phyloP scores from a whole-genome alignment of 2,113 vertebrate genomes.

The Pluvialis apricaria region DNA sequence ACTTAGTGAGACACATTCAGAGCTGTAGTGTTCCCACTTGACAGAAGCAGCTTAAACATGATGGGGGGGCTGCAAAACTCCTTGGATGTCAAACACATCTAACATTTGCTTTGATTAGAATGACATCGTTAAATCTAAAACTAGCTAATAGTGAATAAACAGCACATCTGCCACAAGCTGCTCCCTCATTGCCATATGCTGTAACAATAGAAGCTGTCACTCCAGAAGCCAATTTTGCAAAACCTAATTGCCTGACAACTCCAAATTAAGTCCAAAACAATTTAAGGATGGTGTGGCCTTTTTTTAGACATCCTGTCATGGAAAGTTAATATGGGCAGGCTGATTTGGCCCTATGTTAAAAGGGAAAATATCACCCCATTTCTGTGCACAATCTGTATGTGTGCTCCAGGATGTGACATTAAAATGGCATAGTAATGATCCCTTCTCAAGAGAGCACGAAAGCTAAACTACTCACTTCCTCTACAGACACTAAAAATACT shows the following conservation, averaged over 20 bases:
- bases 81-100: not conserved
- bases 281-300: not conserved
- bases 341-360: not conserved
- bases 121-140: slow-evolving; percentile 16
- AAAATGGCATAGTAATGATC: not conserved
- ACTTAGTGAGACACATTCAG: not conserved
- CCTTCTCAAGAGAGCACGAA: not conserved
- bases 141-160: slow-evolving; percentile 37
- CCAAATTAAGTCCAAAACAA: slow-evolving; percentile 7
- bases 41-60: not conserved
- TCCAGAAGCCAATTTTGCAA: slow-evolving; percentile 12
- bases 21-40: not conserved
- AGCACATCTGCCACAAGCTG: slow-evolving; percentile 58
- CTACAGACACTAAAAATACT: not conserved
- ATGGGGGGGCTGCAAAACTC: not conserved
- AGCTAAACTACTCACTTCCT: slow-evolving; percentile 20
- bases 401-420: not conserved
- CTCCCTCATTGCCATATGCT: slow-evolving; percentile 45
- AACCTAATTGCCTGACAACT: slow-evolving; percentile 38
- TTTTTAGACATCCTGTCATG: not conserved
- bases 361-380: not conserved
- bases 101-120: slow-evolving; percentile 4
- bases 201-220: slow-evolving; percentile 53
- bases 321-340: not conserved
- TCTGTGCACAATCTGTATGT: not conserved